phyloP scores from a whole-genome alignment of 2,113 vertebrate species.

The Macrotis lagotis region DNA sequence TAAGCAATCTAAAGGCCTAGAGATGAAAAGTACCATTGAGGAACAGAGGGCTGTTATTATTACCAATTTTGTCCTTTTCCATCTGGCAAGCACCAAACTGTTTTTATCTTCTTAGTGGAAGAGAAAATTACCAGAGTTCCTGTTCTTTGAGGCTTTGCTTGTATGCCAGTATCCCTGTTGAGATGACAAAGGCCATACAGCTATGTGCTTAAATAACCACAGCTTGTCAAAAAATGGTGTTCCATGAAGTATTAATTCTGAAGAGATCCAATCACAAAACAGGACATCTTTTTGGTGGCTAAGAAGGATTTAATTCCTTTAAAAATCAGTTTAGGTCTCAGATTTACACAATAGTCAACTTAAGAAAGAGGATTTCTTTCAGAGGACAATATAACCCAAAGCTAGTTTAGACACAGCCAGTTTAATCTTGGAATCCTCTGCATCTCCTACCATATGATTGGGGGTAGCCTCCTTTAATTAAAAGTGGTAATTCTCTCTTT shows the following conservation, averaged over 20 bases:
- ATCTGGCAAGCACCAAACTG: background rate
- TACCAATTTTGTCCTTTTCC: background rate
- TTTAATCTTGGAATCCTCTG: background rate
- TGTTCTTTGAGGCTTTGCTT: background rate
- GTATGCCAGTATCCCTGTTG: background rate
- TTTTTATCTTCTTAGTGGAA: background rate
- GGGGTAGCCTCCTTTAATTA: background rate
- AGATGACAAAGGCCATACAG: background rate
- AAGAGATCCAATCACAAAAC: background rate
- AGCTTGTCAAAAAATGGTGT: background rate
- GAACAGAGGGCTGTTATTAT: background rate
- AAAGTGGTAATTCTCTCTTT: background rate
- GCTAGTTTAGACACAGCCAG: background rate
- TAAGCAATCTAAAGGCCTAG: background rate
- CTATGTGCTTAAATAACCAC: background rate
- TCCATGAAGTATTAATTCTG: background rate
- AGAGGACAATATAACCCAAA: background rate
- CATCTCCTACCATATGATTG: background rate
- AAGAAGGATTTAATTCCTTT: background rate
- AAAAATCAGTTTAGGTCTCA: background rate
- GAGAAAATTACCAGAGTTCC: background rate
- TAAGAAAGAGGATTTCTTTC: background rate
- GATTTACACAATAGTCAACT: background rate
- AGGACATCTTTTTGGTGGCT: background rate
- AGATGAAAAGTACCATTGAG: background rate